phyloP scores from a whole-genome alignment of 2,797 vertebrate genomes.

The Chlorospingus flavigularis region DNA sequence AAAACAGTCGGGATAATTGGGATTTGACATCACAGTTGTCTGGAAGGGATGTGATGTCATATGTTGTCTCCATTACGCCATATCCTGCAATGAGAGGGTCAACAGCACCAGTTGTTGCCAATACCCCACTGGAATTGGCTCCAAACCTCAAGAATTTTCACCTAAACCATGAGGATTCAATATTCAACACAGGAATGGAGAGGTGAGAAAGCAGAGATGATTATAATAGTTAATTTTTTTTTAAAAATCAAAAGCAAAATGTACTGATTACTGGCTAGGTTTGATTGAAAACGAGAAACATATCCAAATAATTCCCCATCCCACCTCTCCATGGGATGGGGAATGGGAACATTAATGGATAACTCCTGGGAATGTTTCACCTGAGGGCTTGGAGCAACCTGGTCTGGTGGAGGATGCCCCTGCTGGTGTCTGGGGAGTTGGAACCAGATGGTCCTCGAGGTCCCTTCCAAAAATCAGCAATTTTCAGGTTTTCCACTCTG shows the following conservation, averaged over 20 bases:
- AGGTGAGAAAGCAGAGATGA: neutral
- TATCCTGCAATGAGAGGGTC: neutral
- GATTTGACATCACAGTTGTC: neutral
- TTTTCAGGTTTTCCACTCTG: neutral
- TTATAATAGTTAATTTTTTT: neutral
- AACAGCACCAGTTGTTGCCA: neutral
- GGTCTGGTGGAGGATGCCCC: neutral
- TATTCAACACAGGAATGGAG: neutral
- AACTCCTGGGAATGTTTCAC: neutral
- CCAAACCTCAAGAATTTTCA: neutral
- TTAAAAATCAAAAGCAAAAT: neutral
- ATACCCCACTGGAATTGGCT: neutral
- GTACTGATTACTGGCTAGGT: neutral
- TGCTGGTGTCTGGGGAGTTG: neutral
- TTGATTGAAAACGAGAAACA: neutral
- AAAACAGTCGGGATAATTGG: neutral
- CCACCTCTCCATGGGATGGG: neutral
- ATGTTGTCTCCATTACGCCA: neutral
- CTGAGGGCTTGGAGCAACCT: neutral
- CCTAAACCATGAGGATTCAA: neutral
- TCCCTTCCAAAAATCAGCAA: neutral
- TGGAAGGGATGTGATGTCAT: neutral
- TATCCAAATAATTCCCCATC: neutral
- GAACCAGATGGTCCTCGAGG: neutral
- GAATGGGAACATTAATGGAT: neutral